phyloP scores from a whole-genome alignment of 2,797 vertebrate genomes.

The Falco concolor region DNA sequence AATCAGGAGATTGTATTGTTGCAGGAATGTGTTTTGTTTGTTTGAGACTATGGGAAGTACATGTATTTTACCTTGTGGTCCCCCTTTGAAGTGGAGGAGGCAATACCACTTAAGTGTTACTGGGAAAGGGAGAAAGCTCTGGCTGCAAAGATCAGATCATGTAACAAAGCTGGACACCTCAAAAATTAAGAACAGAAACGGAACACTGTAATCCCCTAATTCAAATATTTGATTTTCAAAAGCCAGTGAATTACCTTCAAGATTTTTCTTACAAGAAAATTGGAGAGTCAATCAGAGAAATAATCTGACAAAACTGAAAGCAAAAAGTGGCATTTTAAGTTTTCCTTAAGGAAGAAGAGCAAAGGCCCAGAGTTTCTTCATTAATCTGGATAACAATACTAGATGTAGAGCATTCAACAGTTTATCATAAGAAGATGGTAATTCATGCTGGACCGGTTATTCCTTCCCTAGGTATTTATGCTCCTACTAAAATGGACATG shows the following conservation, averaged over 20 bases:
- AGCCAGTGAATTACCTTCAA: not conserved
- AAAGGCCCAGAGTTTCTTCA: not conserved
- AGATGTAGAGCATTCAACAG: not conserved
- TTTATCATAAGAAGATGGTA: not conserved
- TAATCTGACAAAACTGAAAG: not conserved
- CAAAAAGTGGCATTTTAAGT: not conserved
- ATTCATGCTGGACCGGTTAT: not conserved
- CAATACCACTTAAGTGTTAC: not conserved
- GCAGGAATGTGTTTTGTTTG: not conserved
- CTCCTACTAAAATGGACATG: not conserved
- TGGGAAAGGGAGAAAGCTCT: not conserved
- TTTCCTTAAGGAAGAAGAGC: not conserved
- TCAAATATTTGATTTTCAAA: not conserved
- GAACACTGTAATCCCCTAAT: not conserved
- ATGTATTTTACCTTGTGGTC: not conserved
- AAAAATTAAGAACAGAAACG: not conserved
- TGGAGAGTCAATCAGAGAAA: not conserved
- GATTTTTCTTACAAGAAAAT: not conserved
- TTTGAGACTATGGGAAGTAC: not conserved
- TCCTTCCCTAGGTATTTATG: not conserved
- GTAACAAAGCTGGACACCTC: not conserved
- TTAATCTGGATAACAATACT: not conserved
- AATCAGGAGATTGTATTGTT: not conserved
- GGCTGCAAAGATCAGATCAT: not conserved
- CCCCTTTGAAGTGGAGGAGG: not conserved